A percentile compares a stretch with the other conserved stretches of the same genome.
These are phyloP conservation scores for Zapornia atra DNA, from an alignment of 2,113 vertebrate species.

Conservation along the genomic window DNA sequence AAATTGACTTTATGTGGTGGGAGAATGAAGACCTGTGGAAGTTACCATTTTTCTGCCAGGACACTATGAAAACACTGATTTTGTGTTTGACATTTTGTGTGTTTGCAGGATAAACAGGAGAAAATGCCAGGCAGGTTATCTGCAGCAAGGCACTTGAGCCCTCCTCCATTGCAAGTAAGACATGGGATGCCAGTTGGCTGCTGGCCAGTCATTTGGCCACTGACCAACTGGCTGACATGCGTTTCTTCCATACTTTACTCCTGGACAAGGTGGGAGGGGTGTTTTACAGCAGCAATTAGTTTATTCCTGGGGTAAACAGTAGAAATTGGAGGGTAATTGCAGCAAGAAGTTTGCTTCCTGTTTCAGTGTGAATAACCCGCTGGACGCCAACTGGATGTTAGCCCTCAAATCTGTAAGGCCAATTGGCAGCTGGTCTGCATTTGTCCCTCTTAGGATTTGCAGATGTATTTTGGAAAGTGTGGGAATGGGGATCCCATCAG, in stretches of 20 bases:
- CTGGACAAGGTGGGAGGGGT: constrained; percentile 47
- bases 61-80: not conserved
- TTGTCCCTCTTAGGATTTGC: constrained; percentile 53
- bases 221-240: constrained; percentile 26
- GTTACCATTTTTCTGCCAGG: not conserved
- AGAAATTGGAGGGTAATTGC: constrained; percentile 61
- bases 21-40: not conserved
- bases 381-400: constrained; percentile 61
- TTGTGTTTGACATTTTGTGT: not conserved
- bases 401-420: constrained; percentile 16
- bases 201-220: constrained; percentile 54
- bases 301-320: constrained; percentile 73
- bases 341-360: constrained; percentile 64
- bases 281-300: constrained; percentile 61
- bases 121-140: constrained; percentile 16
- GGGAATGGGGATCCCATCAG: constrained; percentile 6
- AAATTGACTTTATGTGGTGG: not conserved
- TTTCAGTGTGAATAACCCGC: constrained; percentile 39
- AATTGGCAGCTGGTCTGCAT: constrained; percentile 42
- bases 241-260: constrained; percentile 48
- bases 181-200: constrained; percentile 42
- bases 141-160: not conserved
- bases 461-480: not conserved
- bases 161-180: not conserved
- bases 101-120: not conserved